These are phyloP conservation scores for Melanotus villosus DNA, from an alignment of 2,888 invertebrate genomes.

Conservation along the genomic window DNA sequence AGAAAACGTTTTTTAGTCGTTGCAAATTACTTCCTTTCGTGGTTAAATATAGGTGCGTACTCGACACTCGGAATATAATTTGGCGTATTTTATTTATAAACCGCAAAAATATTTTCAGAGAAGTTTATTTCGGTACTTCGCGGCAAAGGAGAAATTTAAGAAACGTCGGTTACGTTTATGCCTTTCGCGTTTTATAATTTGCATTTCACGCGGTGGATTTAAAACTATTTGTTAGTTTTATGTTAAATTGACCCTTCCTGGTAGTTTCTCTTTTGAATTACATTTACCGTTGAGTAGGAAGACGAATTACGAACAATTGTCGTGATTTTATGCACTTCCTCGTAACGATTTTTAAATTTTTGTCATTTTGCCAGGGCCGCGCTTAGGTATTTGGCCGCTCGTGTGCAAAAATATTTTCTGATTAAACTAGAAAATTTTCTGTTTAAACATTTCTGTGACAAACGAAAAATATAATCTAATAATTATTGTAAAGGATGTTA, in stretches of 20 bases:
- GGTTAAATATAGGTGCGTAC: background rate
- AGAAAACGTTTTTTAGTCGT: background rate
- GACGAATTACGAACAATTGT: background rate
- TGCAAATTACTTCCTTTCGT: background rate
- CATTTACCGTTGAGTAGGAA: conserved; percentile 21
- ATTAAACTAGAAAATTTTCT: too few relatives aligned
- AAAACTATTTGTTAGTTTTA: conserved; percentile 16
- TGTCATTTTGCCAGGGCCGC: too few relatives aligned
- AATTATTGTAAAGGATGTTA: too few relatives aligned
- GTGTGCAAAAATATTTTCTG: too few relatives aligned
- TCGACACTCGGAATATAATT: conserved; percentile 2
- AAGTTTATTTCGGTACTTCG: conserved; percentile 15
- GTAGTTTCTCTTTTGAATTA: conserved; percentile 32
- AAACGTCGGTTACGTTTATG: conserved; percentile 11
- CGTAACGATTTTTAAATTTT: background rate
- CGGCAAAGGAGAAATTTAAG: background rate
- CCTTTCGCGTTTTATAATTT: conserved; percentile 27
- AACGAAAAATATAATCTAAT: too few relatives aligned
- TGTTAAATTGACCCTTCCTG: conserved; percentile 27
- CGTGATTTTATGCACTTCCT: conserved; percentile 13
- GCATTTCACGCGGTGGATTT: conserved; percentile 30
- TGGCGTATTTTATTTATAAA: conserved; percentile 7
- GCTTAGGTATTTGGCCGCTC: background rate
- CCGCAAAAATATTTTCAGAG: background rate
- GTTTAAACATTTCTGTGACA: too few relatives aligned